phyloP scores from a whole-genome alignment of 2,797 vertebrate species.

The Centropyge bicolor region DNA sequence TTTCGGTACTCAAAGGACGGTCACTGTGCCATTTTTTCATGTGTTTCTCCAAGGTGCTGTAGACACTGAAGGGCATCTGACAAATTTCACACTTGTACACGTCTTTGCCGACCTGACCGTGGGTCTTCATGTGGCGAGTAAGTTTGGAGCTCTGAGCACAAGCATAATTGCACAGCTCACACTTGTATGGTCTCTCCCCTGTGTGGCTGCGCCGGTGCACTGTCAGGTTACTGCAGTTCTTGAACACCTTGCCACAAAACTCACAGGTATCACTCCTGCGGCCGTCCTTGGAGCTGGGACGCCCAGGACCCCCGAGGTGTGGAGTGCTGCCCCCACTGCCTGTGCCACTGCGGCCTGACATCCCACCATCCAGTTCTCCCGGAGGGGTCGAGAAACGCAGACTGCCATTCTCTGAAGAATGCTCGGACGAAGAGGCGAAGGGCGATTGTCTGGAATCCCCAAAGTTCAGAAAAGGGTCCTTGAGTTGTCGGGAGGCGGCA shows the following conservation, averaged over 20 bases:
- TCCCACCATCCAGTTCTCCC: conserved; percentile 96
- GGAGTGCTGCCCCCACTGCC: conserved; percentile 99
- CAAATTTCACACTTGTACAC: conserved; percentile 99
- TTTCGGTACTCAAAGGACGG: conserved; percentile 99
- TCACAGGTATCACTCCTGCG: conserved; percentile 99
- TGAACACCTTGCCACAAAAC: conserved; percentile 99
- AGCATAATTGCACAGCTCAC: conserved; percentile 99
- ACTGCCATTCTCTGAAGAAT: conserved; percentile 99
- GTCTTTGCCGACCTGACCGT: conserved; percentile 99
- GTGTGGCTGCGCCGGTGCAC: conserved; percentile 99
- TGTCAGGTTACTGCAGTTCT: conserved; percentile 99
- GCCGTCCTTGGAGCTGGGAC: conserved; percentile 98
- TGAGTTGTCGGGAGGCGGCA: conserved; percentile 98
- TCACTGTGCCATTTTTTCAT: conserved; percentile 99
- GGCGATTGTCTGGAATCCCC: conserved; percentile 99
- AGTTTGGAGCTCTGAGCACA: conserved; percentile 99
- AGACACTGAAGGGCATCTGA: conserved; percentile 99
- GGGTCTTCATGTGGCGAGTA: conserved; percentile 99
- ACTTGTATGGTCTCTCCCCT: conserved; percentile 99
- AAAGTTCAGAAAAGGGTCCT: conserved; percentile 99
- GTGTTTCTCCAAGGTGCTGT: conserved; percentile 99
- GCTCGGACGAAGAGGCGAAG: conserved; percentile 98
- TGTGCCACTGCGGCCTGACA: conserved; percentile 98
- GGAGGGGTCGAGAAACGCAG: conserved; percentile 99
- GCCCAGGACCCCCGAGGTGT: conserved; percentile 95